These are phyloP conservation scores for Mesorhabditis spiculigera DNA, from an alignment of 2,888 invertebrate species.

Conservation along the genomic window DNA sequence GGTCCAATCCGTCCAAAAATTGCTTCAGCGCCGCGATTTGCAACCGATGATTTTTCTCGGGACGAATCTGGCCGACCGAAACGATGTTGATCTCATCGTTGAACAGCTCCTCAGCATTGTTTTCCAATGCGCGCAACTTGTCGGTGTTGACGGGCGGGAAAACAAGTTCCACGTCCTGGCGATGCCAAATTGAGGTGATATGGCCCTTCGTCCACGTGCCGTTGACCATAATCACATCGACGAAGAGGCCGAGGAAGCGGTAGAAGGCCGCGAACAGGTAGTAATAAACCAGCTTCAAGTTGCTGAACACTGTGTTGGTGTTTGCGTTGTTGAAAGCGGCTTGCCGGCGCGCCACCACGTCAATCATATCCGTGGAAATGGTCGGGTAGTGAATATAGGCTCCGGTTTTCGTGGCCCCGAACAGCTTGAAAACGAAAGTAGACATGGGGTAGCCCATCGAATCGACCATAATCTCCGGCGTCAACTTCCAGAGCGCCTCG, in stretches of 20 bases:
- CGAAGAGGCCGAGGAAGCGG: conserved; percentile 75
- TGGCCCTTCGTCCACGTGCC: conserved; percentile 85
- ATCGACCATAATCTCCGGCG: conserved; percentile 74
- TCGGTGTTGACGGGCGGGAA: conserved; percentile 92
- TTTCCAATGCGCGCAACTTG: conserved; percentile 62
- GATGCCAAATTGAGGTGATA: conserved; percentile 71
- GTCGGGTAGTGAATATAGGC: conserved; percentile 95
- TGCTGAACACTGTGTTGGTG: background rate
- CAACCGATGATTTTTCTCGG: conserved; percentile 92
- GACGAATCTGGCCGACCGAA: conserved; percentile 91
- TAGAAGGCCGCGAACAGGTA: conserved; percentile 83
- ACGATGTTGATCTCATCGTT: conserved; percentile 69
- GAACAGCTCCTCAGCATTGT: conserved; percentile 29
- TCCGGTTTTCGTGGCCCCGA: conserved; percentile 66
- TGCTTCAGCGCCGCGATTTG: conserved; percentile 68
- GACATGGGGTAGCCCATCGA: conserved; percentile 76
- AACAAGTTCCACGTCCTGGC: conserved; percentile 64
- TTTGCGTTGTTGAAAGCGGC: conserved; percentile 77
- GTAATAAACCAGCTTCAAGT: conserved; percentile 79
- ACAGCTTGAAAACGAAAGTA: conserved; percentile 65
- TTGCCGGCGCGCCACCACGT: conserved; percentile 37
- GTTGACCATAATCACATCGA: conserved; percentile 71
- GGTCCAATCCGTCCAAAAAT: no score
- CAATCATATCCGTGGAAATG: conserved; percentile 69
- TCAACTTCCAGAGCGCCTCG: conserved; percentile 79